Evolutionary conservation across 1,140 invertebrate genomes (phyloP).

Genomic region (Trachymyrmex cornetzi): DNA sequence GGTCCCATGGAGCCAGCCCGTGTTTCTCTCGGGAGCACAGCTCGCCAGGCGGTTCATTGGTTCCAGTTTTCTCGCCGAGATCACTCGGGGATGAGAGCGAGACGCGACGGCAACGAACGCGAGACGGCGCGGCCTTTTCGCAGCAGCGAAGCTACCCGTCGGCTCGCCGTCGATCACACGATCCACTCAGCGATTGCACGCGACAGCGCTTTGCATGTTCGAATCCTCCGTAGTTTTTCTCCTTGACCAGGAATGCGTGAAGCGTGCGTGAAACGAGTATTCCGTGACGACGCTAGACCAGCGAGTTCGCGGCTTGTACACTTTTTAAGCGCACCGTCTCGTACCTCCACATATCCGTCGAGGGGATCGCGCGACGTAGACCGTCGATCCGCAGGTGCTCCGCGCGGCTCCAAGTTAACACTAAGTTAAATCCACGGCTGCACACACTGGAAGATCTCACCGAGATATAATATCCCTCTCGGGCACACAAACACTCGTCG

Average conservation of each 20-base stretch:
- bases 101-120: neutral
- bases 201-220: constrained; percentile 43
- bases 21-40: constrained; percentile 54
- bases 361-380: neutral
- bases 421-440: neutral
- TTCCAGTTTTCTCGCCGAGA: constrained; percentile 33
- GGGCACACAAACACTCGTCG: constrained; percentile 10
- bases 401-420: neutral
- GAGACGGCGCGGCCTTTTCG: neutral
- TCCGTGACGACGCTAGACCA: neutral
- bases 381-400: neutral
- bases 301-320: neutral
- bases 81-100: neutral
- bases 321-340: constrained; percentile 36
- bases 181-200: constrained; percentile 38
- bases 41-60: constrained; percentile 65
- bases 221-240: neutral
- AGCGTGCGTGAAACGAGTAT: constrained; percentile 12
- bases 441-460: constrained; percentile 1
- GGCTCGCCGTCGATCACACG: constrained; percentile 64
- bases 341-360: constrained; percentile 33
- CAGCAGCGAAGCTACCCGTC: constrained; percentile 58
- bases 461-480: constrained; percentile 7
- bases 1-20: constrained; percentile 73
- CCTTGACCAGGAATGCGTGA: neutral